Base-by-base conservation (phyloP, 1,140 invertebrate genomes). In the Drosophila azteca region DNA sequence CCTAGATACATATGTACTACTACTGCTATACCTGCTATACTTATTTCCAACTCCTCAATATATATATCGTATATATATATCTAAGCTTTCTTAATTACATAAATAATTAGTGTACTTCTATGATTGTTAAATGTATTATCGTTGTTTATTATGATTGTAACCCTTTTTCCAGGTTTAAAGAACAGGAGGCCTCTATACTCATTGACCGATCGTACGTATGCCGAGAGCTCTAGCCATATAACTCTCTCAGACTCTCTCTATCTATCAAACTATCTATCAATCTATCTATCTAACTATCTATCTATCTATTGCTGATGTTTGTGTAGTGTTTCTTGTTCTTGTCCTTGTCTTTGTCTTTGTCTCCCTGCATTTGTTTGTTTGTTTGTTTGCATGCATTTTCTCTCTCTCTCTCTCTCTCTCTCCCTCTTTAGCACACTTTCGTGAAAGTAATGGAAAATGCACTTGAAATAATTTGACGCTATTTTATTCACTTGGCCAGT, bases 141-240 rank as follows among this genome's bases (percentile, higher is more conserved):
- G 83, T 88, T 89, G 83, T 88, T 92, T 93, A 78, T 92, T 93
- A 78, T 87, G 79, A 85, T 94, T 93, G 82, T 93, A 93, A 92
- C 90, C 93, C 95, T 96, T 96, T 90, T 85, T 85, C 73, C 95
- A 96, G 96, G 95, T 96, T 96, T 95, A 96, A 96, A 95, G 95
- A 96, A 93, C 94, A 95, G 92, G 95, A 96, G 94, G 95, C 91
- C 78, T 90, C 95, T 85, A 94, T 94, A 92, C 95, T 95, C 92
- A 93, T 96, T 94, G 96, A 96, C 93, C 94, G 95, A 96, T 95
- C 95, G 95, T 96, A 96, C 95, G 95, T 96, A 96, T 91, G 81
- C 78, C 66, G 78, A 78, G 73, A 52, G 72, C 54, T 69, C 65
- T 70, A 31, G 43, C 77, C 50, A 71, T 57, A 58, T 48, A 57